A percentile compares a stretch with the other conserved stretches of the same genome.
These are phyloP conservation scores for Saccostrea echinata DNA, from an alignment of 1,140 invertebrate species.

Conservation along the genomic window DNA sequence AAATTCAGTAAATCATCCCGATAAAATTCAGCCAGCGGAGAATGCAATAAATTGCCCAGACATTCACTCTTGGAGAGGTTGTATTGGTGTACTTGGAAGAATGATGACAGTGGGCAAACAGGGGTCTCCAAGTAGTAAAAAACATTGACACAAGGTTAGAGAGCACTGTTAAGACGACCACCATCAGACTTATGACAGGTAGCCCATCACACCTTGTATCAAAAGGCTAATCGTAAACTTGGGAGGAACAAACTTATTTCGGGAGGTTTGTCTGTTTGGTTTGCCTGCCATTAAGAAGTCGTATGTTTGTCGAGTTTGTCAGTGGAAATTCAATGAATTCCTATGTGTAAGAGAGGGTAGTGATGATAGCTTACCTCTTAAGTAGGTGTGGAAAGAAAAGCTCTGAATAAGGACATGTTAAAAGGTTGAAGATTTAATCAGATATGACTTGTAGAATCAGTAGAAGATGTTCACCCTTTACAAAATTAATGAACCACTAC, in stretches of 20 bases:
- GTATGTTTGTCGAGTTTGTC: conserved; percentile 24
- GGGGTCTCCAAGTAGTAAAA: conserved; percentile 15
- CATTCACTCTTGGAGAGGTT: background rate
- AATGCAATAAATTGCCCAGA: background rate
- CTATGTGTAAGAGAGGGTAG: background rate
- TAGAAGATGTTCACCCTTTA: background rate
- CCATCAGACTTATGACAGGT: background rate
- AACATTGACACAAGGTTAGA: conserved; percentile 7
- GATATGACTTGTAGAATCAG: background rate
- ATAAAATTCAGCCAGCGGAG: background rate
- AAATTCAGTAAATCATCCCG: background rate
- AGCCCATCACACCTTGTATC: background rate
- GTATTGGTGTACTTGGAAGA: background rate
- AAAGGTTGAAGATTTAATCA: background rate
- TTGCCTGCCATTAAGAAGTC: conserved; percentile 2
- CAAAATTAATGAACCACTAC: background rate
- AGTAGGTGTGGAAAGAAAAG: background rate
- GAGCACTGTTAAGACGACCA: background rate
- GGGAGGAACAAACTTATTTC: background rate
- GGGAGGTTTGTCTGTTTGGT: background rate
- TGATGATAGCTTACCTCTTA: background rate
- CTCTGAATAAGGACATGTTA: background rate
- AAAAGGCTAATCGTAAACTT: background rate
- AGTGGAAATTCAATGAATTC: background rate
- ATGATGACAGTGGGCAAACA: background rate